Conservation (phyloP, 1,140 invertebrate species). For the Holcopasites calliopsidis region DNA sequence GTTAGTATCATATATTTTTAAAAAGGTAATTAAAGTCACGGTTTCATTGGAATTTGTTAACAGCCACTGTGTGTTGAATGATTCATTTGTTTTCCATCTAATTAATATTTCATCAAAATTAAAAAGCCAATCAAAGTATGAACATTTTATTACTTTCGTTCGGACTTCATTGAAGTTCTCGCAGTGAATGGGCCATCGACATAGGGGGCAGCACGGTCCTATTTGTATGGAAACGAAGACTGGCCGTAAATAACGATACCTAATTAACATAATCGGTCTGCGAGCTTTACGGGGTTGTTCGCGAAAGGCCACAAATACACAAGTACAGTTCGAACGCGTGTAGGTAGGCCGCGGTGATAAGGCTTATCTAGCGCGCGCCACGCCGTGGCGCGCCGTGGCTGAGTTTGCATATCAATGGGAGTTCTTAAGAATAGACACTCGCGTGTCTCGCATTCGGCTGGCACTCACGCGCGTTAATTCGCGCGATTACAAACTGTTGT, state of each 20-base stretch:
- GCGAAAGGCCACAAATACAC: neutral
- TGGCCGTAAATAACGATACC: slow-evolving; percentile 10
- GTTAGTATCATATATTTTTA: too few species aligned
- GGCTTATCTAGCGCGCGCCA: slow-evolving; percentile 40
- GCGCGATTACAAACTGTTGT: slow-evolving; percentile 35
- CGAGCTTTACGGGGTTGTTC: neutral
- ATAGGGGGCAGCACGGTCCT: neutral
- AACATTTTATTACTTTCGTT: too few species aligned
- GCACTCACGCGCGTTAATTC: slow-evolving; percentile 21
- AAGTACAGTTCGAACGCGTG: neutral
- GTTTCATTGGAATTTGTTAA: too few species aligned
- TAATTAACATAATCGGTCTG: slow-evolving; percentile 31
- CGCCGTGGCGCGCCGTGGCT: slow-evolving; percentile 5
- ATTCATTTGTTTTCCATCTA: too few species aligned
- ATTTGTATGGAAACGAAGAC: neutral
- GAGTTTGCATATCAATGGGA: slow-evolving; percentile 48
- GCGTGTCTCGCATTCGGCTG: slow-evolving; percentile 21
- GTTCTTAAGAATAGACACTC: slow-evolving; percentile 50
- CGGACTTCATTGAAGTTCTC: too few species aligned
- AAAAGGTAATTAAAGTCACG: too few species aligned
- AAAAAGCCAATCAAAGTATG: too few species aligned
- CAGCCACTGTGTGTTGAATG: too few species aligned
- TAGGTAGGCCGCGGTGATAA: slow-evolving; percentile 40
- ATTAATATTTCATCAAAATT: too few species aligned
- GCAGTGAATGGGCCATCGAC: too few species aligned